Conservation (phyloP, 2,888 invertebrate species). For the Caenorhabditis wallacei region DNA sequence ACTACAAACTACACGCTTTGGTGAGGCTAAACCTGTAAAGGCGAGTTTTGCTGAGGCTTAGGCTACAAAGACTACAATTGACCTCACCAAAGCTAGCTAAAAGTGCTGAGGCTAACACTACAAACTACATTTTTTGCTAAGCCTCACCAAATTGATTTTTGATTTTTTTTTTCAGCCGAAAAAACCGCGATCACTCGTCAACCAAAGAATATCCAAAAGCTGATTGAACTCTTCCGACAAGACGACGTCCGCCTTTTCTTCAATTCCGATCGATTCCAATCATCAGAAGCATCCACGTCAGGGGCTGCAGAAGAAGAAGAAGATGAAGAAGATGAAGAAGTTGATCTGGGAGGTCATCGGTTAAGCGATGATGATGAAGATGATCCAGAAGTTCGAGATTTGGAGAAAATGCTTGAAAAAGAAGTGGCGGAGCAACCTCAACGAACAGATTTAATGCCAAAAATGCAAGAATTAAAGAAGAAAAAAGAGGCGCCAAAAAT, state of each 20-base stretch:
- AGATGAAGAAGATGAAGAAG: conserved; percentile 24
- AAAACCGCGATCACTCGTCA: conserved; percentile 8
- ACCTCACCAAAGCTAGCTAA: no score
- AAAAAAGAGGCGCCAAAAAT: neutral
- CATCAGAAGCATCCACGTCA: no score
- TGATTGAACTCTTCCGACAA: conserved; percentile 39
- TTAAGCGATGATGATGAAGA: neutral
- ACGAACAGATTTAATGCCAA: conserved; percentile 1
- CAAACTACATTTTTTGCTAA: no score
- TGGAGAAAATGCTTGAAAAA: neutral
- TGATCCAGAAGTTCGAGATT: neutral
- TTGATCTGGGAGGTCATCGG: neutral
- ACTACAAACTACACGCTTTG: neutral
- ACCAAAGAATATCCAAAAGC: conserved; percentile 22
- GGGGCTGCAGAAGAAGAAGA: conserved; percentile 14
- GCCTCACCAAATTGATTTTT: no score
- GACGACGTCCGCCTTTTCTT: conserved; percentile 55
- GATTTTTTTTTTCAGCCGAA: conserved; percentile 42
- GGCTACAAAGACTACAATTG: no score
- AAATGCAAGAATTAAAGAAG: conserved; percentile 5
- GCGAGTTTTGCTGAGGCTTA: no score
- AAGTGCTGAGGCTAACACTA: no score
- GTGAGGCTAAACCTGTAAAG: neutral
- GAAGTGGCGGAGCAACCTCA: neutral
- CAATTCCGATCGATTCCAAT: conserved; percentile 20